These are phyloP conservation scores for Lamproptera curius DNA, from an alignment of 2,888 invertebrate genomes.

Conservation along the genomic window DNA sequence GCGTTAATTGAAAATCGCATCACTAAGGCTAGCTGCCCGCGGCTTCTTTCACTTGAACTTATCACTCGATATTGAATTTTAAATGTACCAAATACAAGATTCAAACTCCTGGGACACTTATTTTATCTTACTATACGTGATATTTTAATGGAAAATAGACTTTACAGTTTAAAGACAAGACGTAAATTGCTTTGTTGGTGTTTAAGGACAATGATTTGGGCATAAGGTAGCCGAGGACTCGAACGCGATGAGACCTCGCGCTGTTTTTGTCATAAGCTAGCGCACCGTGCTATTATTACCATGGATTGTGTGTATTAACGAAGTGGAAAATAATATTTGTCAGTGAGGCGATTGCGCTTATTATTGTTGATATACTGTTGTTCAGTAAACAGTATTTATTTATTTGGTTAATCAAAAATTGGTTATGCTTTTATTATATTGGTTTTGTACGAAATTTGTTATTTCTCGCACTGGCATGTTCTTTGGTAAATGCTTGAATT, in stretches of 20 bases:
- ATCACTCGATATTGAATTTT: slow-evolving; percentile 37
- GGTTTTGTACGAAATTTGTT: no score
- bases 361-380: no score
- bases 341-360: background rate
- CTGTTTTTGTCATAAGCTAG: slow-evolving; percentile 14
- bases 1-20: slow-evolving; percentile 33
- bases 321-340: slow-evolving; percentile 18
- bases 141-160: slow-evolving; percentile 24
- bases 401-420: no score
- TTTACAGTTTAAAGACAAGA: slow-evolving; percentile 24
- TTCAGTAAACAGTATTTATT: no score
- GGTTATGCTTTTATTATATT: no score
- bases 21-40: slow-evolving; percentile 44
- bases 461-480: no score
- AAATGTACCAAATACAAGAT: slow-evolving; percentile 46
- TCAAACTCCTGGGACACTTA: slow-evolving; percentile 35
- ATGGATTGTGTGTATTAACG: slow-evolving; percentile 14
- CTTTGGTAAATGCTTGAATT: no score
- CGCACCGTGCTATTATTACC: slow-evolving; percentile 18
- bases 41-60: slow-evolving; percentile 28
- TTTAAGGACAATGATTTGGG: slow-evolving; percentile 43
- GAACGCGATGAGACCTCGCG: slow-evolving; percentile 27
- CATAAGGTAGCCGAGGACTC: slow-evolving; percentile 33
- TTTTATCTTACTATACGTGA: slow-evolving; percentile 34
- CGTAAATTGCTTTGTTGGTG: slow-evolving; percentile 23